Evolutionary conservation across 1,140 invertebrate genomes (phyloP).

Genomic region (Ceratosolen fusciceps): DNA sequence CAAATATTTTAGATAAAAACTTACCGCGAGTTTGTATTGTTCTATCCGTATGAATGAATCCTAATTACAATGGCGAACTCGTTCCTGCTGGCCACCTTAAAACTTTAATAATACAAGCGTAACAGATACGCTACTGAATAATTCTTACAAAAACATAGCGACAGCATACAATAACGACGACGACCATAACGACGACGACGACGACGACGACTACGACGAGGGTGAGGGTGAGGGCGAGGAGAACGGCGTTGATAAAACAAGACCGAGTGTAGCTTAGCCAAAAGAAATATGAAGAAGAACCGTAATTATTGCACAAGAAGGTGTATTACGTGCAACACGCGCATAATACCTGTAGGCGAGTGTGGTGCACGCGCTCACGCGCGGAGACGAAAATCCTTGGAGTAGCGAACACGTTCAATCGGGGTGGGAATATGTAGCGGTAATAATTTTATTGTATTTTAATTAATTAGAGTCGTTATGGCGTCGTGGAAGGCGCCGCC

Average conservation of each 20-base stretch:
- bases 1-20: conserved; percentile 32
- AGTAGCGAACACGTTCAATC: neutral
- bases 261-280: neutral
- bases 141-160: neutral
- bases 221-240: too few species aligned
- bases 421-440: too few species aligned
- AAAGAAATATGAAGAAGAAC: neutral
- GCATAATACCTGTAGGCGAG: neutral
- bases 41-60: too few species aligned
- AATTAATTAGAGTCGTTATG: conserved; percentile 38
- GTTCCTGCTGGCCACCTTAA: too few species aligned
- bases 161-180: too few species aligned
- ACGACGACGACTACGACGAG: too few species aligned
- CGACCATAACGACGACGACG: too few species aligned
- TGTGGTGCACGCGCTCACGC: neutral
- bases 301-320: neutral
- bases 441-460: conserved; percentile 27
- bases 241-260: too few species aligned
- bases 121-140: neutral
- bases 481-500: neutral
- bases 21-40: conserved; percentile 24
- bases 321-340: conserved; percentile 30
- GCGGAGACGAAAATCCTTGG: neutral
- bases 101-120: too few species aligned
- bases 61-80: neutral